Evolutionary conservation across 2,113 vertebrate genomes (phyloP).

Genomic region (Spea multiplicata): DNA sequence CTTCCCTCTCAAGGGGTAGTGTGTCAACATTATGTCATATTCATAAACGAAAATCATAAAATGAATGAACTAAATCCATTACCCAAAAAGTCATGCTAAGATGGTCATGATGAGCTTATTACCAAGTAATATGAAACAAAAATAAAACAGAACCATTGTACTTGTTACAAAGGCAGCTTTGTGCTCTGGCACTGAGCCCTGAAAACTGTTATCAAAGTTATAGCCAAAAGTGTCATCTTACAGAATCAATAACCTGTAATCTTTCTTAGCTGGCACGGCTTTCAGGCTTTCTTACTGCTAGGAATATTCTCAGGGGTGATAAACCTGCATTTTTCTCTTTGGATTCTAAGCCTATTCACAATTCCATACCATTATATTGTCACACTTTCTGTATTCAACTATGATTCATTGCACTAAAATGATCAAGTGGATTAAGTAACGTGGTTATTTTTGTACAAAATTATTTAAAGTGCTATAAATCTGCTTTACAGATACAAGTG

Average conservation of each 20-base stretch:
- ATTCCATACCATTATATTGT: background rate
- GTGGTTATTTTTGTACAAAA: background rate
- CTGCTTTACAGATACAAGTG: background rate
- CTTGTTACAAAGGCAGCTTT: background rate
- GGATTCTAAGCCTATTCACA: background rate
- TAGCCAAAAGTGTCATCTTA: conserved; percentile 1
- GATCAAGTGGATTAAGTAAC: background rate
- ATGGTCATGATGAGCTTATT: conserved; percentile 14
- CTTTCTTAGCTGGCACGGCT: background rate
- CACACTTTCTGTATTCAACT: background rate
- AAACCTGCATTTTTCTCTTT: conserved; percentile 15
- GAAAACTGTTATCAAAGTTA: background rate
- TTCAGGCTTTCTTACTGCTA: background rate
- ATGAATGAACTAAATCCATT: background rate
- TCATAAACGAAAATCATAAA: background rate
- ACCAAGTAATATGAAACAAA: background rate
- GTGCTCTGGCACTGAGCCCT: background rate
- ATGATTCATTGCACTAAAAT: background rate
- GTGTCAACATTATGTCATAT: background rate
- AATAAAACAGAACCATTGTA: background rate
- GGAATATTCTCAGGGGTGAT: conserved; percentile 2
- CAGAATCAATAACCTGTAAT: conserved; percentile 10
- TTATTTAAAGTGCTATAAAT: background rate
- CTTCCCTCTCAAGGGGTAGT: background rate
- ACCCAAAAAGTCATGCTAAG: conserved; percentile 15